Conservation (phyloP, 2,797 vertebrate genomes). For the Arctocebus calabarensis region DNA sequence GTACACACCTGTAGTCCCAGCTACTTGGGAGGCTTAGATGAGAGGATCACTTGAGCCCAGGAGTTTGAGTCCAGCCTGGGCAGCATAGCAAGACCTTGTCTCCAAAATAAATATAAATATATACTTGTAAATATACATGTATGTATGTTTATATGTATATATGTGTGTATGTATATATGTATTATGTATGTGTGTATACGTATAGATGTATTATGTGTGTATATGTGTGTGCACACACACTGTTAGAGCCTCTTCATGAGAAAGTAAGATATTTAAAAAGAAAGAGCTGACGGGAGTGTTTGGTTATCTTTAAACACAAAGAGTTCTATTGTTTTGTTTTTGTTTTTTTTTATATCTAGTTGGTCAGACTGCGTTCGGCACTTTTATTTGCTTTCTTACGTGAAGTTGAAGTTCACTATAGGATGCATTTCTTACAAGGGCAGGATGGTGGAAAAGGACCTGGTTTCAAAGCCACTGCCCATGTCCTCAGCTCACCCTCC, state of each 20-base stretch:
- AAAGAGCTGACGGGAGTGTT: not conserved
- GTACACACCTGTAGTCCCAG: too few relatives aligned
- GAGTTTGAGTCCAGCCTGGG: not conserved
- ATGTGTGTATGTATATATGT: too few relatives aligned
- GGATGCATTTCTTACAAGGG: not conserved
- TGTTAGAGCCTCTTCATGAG: not conserved
- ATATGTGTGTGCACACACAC: not conserved
- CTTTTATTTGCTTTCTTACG: conserved; percentile 2
- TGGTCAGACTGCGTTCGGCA: not conserved
- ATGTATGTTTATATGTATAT: too few relatives aligned
- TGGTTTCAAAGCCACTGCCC: not conserved
- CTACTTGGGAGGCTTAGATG: not conserved
- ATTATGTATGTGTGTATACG: too few relatives aligned
- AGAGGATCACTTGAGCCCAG: not conserved
- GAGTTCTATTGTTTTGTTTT: not conserved
- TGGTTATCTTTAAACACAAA: conserved; percentile 42
- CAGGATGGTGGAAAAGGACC: not conserved
- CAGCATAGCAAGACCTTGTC: not conserved
- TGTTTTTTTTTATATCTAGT: not conserved
- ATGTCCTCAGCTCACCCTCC: conserved; percentile 72
- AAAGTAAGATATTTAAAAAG: conserved; percentile 26
- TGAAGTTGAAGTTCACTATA: not conserved
- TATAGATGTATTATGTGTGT: too few relatives aligned
- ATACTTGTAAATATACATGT: too few relatives aligned
- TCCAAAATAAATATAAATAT: not conserved